Evolutionary conservation across 1,140 invertebrate genomes (phyloP).

Genomic region (Reticulitermes speratus): DNA sequence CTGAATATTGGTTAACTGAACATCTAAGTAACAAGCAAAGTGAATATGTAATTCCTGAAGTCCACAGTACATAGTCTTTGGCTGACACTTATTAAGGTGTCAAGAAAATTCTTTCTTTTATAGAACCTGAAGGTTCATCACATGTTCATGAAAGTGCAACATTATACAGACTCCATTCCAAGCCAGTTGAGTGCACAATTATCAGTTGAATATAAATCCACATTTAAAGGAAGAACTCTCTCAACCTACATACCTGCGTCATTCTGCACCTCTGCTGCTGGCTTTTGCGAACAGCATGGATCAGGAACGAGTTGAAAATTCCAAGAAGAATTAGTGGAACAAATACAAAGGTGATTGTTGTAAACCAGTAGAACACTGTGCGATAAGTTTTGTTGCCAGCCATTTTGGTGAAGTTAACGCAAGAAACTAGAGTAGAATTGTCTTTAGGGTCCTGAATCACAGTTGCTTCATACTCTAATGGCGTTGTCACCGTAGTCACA

Average conservation of each 20-base stretch:
- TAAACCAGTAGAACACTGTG: slow-evolving; percentile 65
- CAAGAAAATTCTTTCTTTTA: too few relatives aligned
- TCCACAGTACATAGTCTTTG: too few relatives aligned
- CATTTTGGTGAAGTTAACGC: slow-evolving; percentile 40
- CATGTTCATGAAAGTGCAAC: too few relatives aligned
- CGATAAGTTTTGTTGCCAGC: slow-evolving; percentile 57
- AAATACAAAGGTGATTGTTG: slow-evolving; percentile 63
- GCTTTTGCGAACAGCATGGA: slow-evolving; percentile 63
- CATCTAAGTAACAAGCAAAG: too few relatives aligned
- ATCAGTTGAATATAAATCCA: too few relatives aligned
- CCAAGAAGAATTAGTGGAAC: slow-evolving; percentile 65
- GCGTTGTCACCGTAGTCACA: slow-evolving; percentile 60
- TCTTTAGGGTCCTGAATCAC: slow-evolving; percentile 30
- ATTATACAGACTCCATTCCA: too few relatives aligned
- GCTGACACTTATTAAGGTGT: too few relatives aligned
- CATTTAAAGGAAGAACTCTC: too few relatives aligned
- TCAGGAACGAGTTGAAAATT: slow-evolving; percentile 72
- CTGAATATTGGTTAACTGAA: too few relatives aligned
- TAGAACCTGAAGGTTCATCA: too few relatives aligned
- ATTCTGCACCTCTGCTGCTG: slow-evolving; percentile 54
- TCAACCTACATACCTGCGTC: slow-evolving; percentile 48
- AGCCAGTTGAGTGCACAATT: too few relatives aligned
- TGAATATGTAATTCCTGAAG: too few relatives aligned
- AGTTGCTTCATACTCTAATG: slow-evolving; percentile 58
- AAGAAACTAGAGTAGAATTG: slow-evolving; percentile 35